A percentile compares a stretch with the other conserved stretches of the same genome.
Conservation (phyloP, 2,797 vertebrate genomes). For the Squalus acanthias region DNA sequence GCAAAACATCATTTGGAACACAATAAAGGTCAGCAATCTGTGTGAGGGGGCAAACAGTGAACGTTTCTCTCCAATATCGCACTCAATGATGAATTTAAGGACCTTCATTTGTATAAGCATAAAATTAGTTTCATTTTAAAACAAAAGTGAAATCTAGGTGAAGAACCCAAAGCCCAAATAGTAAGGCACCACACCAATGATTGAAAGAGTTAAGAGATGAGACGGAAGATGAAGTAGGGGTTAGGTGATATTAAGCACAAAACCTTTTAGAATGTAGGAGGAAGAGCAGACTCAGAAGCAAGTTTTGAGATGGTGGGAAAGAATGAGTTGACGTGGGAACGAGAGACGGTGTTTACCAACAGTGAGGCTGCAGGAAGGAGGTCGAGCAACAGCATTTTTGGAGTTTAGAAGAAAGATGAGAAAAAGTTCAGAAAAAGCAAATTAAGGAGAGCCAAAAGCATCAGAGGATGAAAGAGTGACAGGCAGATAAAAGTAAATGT, state of each 20-base stretch:
- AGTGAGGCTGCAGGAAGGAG: background rate
- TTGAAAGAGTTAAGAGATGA: background rate
- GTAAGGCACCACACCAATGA: background rate
- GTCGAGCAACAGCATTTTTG: slow-evolving; percentile 39
- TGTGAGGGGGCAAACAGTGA: background rate
- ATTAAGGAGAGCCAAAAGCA: background rate
- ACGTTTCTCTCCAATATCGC: background rate
- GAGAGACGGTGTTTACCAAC: background rate
- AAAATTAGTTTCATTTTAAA: background rate
- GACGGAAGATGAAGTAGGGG: background rate
- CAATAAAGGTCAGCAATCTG: background rate
- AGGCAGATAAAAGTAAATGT: slow-evolving; percentile 41
- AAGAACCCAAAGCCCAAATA: background rate
- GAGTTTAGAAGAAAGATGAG: background rate
- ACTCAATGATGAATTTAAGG: background rate
- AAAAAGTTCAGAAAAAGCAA: background rate
- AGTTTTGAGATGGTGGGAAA: slow-evolving; percentile 34
- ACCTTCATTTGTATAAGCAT: background rate
- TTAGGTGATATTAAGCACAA: background rate
- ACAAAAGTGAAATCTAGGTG: background rate
- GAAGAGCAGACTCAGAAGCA: background rate
- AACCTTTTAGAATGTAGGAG: background rate
- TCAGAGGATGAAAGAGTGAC: background rate
- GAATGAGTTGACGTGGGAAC: background rate
- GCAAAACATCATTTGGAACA: background rate